Evolutionary conservation across 2,797 vertebrate species (phyloP), one percentile per base, ranked within the genome.

Genomic region (Catharus ustulatus): DNA sequence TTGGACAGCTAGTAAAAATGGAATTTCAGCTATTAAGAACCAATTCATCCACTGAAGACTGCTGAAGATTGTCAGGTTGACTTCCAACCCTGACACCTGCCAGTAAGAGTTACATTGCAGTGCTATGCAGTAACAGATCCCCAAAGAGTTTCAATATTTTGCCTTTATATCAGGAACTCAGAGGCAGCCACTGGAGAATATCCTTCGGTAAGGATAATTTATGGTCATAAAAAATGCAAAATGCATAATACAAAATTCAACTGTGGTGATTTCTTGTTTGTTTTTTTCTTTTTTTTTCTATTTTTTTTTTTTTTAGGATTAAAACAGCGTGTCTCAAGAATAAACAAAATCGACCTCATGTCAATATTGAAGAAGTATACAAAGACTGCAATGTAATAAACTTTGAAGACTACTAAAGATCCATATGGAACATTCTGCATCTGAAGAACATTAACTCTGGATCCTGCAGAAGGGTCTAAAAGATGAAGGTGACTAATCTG

Each of bases 401-500:
- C 30, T 67, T 63, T 72, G 75, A 78, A 83, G n/a, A 67, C 36
- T 32, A n/a, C 54, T 36, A 88, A 91, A 43, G 19, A 80, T 59
- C 54, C 52, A 68, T 64, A 77, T 48, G 62, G 64, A 85, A 87
- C 4, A 8, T 77, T 93, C 58, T 80, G 58, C 45, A 54, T 80
- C 46, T 63, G 49, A 95, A 40, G 32, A 91, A 63, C 19, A 34
- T n/a, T 59, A 89, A 77, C 55, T 74, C 61, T 27, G 26, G 45
- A 87, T 85, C 34, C 63, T 67, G 54, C 17, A 27, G 68, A 85
- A 89, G 74, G 6, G 3, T 29, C 61, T 85, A 83, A 91, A 93
- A 87, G 63, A 92, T 82, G 26, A 51, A 57, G 24, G 40, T 87
- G 82, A 93, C 82, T 92, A 93, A 85, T 38, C 52, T 74, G 79